Percentiles rank a stretch among this genome's conserved stretches.
phyloP scores from a whole-genome alignment of 2,888 invertebrate genomes.

The Drosophila neutralis region DNA sequence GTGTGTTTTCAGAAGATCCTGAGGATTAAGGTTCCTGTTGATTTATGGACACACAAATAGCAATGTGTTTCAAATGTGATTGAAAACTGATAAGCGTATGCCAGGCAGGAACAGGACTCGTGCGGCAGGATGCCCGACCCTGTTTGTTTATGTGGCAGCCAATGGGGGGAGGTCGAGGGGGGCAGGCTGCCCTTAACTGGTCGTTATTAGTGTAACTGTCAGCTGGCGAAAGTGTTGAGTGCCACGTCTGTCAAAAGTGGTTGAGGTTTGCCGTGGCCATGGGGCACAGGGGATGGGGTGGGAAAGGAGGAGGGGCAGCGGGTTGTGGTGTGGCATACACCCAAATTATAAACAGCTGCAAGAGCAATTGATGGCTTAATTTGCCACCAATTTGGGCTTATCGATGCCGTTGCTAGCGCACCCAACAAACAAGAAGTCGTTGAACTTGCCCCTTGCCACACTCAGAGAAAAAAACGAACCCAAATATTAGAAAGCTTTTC shows the following conservation, averaged over 20 bases:
- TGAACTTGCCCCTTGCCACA: background rate
- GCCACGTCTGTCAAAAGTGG: constrained; percentile 74
- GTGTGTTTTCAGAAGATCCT: constrained; percentile 44
- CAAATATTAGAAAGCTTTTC: background rate
- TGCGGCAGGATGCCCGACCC: constrained; percentile 33
- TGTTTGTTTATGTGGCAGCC: constrained; percentile 51
- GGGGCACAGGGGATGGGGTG: background rate
- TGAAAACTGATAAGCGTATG: constrained; percentile 76
- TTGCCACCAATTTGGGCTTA: constrained; percentile 80
- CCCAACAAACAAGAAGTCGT: background rate
- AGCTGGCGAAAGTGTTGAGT: constrained; percentile 77
- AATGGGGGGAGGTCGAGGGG: constrained; percentile 1
- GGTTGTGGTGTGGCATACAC: background rate
- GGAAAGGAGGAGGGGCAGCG: background rate
- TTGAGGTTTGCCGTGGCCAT: constrained; percentile 46
- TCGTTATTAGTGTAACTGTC: constrained; percentile 77
- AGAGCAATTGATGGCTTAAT: constrained; percentile 71
- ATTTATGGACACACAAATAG: constrained; percentile 75
- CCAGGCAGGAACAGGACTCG: constrained; percentile 38
- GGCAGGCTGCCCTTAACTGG: background rate
- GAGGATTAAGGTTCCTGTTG: constrained; percentile 74
- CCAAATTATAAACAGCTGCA: constrained; percentile 57
- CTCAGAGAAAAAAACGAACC: background rate
- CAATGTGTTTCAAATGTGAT: constrained; percentile 76
- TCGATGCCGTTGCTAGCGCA: constrained; percentile 34